Percentiles rank a stretch among this genome's conserved stretches.
phyloP scores from a whole-genome alignment of 2,888 invertebrate genomes.

The Ypsolopha sequella region DNA sequence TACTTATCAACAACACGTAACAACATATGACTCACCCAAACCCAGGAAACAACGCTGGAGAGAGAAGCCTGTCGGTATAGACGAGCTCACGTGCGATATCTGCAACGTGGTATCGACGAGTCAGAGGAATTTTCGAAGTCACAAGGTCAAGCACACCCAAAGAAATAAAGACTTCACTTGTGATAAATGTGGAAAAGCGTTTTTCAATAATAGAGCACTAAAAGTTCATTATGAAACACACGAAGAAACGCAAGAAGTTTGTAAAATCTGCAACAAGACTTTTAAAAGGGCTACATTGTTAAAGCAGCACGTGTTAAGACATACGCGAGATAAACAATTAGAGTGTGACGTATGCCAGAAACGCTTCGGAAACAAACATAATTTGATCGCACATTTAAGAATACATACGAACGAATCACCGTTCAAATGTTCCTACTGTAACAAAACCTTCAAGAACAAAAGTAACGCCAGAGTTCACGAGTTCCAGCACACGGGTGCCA shows the following conservation, averaged over 20 bases:
- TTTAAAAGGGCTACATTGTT: background rate
- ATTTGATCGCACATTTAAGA: slow-evolving; percentile 72
- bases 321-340: slow-evolving; percentile 2
- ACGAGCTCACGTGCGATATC: background rate
- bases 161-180: slow-evolving; percentile 13
- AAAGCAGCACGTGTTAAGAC: slow-evolving; percentile 1
- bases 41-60: background rate
- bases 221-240: slow-evolving; percentile 11
- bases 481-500: slow-evolving; percentile 31
- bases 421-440: slow-evolving; percentile 75
- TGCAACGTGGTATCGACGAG: background rate
- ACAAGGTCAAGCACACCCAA: slow-evolving; percentile 16
- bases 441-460: slow-evolving; percentile 74
- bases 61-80: background rate
- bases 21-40: background rate
- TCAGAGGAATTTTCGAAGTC: slow-evolving; percentile 3
- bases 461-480: slow-evolving; percentile 50
- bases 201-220: slow-evolving; percentile 9
- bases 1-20: background rate
- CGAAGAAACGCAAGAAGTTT: slow-evolving; percentile 8
- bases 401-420: slow-evolving; percentile 78
- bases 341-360: slow-evolving; percentile 6
- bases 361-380: slow-evolving; percentile 63
- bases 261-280: slow-evolving; percentile 3
- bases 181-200: slow-evolving; percentile 14